Evolutionary conservation across 1,140 invertebrate species (phyloP).

Genomic region (Tetramorium parvispinum): DNA sequence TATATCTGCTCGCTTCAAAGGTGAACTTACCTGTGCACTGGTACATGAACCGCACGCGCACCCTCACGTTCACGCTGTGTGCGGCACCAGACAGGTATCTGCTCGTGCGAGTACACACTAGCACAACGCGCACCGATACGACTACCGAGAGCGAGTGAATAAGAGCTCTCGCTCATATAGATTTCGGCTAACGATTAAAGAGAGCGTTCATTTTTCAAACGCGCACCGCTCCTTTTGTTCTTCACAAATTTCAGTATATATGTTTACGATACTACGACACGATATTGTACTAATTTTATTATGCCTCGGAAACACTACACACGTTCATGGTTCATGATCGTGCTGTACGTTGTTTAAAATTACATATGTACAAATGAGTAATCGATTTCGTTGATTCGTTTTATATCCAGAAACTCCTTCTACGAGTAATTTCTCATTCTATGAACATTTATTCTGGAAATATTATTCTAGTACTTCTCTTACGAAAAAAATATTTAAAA

Average conservation of each 20-base stretch:
- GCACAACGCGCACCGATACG: not conserved
- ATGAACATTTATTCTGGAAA: not conserved
- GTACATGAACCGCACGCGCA: conserved; percentile 31
- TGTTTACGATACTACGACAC: conserved; percentile 14
- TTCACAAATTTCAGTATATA: not conserved
- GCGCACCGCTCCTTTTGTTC: not conserved
- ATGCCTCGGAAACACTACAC: not conserved
- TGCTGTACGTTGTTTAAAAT: not conserved
- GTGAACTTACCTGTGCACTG: conserved; percentile 54
- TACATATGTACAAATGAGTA: not conserved
- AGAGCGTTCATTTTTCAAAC: conserved; percentile 38
- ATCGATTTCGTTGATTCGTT: not conserved
- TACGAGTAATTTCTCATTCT: not conserved
- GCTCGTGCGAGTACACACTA: not conserved
- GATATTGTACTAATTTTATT: not conserved
- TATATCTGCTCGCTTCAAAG: conserved; percentile 60
- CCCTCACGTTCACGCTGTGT: not conserved
- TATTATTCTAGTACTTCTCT: not conserved
- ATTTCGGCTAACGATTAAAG: conserved; percentile 45
- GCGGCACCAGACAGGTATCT: not conserved
- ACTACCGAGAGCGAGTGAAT: conserved; percentile 2
- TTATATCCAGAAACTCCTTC: not conserved
- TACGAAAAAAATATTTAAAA: not conserved
- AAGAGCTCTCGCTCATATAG: not conserved
- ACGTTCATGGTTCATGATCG: not conserved